phyloP scores from a whole-genome alignment of 2,797 vertebrate species.

The Synanceia verrucosa region DNA sequence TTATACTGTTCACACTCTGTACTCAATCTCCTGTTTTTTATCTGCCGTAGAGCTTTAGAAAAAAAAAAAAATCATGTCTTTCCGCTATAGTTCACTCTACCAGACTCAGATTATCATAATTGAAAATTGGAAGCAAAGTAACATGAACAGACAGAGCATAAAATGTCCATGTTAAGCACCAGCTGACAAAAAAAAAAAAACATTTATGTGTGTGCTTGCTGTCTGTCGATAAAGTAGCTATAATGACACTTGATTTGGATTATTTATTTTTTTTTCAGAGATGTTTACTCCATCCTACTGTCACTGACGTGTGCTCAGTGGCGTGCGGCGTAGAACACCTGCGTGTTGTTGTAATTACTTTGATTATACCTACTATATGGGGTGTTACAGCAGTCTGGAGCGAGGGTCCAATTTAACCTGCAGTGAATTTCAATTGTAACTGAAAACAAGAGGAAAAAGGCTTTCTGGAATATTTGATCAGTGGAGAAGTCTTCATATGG shows the following conservation, averaged over 20 bases:
- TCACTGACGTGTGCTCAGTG: conserved; percentile 54
- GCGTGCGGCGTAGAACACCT: conserved; percentile 70
- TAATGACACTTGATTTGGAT: conserved; percentile 77
- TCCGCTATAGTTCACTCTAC: conserved; percentile 62
- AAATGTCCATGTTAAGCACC: conserved; percentile 65
- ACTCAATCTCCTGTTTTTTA: neutral
- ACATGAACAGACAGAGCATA: conserved; percentile 61
- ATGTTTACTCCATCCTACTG: conserved; percentile 60
- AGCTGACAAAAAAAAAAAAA: conserved; percentile 59
- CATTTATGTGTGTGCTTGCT: conserved; percentile 67
- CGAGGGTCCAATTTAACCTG: conserved; percentile 65
- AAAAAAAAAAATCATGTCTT: conserved; percentile 63
- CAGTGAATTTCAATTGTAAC: conserved; percentile 65
- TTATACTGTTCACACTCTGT: conserved; percentile 8
- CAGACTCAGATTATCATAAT: conserved; percentile 70
- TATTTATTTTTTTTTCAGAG: conserved; percentile 17
- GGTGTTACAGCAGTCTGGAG: conserved; percentile 63
- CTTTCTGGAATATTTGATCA: conserved; percentile 65
- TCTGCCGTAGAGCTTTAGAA: conserved; percentile 51
- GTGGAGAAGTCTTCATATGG: conserved; percentile 51
- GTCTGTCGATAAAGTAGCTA: conserved; percentile 65
- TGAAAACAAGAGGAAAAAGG: conserved; percentile 52
- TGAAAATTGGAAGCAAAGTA: conserved; percentile 71
- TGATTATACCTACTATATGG: conserved; percentile 76
- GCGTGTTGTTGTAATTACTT: conserved; percentile 80